Conservation (phyloP, 2,113 vertebrate species). For the Melierax canorus region DNA sequence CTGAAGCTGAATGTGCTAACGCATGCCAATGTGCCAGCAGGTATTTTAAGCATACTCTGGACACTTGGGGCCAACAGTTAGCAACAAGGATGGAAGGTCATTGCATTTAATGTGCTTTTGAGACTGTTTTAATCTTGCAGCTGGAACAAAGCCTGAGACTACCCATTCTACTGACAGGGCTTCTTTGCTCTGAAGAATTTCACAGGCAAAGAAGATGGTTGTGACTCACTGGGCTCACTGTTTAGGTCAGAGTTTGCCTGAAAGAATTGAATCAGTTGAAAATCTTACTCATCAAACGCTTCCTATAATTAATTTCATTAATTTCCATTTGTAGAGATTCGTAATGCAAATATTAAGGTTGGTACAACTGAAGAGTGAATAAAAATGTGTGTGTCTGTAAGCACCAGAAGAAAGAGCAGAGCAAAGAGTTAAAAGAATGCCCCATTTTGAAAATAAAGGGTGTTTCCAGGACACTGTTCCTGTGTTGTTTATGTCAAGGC, state of each 20-base stretch:
- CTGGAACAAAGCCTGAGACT: neutral
- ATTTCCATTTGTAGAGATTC: neutral
- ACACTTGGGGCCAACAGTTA: neutral
- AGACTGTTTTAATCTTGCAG: neutral
- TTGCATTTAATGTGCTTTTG: neutral
- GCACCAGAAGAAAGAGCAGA: neutral
- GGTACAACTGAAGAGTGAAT: neutral
- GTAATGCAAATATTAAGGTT: neutral
- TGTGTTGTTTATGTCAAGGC: neutral
- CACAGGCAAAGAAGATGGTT: neutral
- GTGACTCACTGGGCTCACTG: neutral
- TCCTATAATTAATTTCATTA: slow-evolving; percentile 40
- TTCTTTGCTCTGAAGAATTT: slow-evolving; percentile 11
- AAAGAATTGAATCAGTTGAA: slow-evolving; percentile 9
- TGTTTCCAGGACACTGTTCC: neutral
- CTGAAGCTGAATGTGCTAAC: neutral
- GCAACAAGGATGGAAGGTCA: slow-evolving; percentile 15
- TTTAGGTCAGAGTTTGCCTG: slow-evolving; percentile 10
- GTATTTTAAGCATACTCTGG: neutral
- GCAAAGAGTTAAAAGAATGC: neutral
- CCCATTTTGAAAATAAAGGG: neutral
- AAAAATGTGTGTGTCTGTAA: neutral
- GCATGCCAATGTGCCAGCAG: neutral
- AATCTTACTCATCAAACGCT: slow-evolving; percentile 13
- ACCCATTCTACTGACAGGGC: neutral